Conservation (phyloP, 2,888 invertebrate species). For the Mesorhabditis belari region DNA sequence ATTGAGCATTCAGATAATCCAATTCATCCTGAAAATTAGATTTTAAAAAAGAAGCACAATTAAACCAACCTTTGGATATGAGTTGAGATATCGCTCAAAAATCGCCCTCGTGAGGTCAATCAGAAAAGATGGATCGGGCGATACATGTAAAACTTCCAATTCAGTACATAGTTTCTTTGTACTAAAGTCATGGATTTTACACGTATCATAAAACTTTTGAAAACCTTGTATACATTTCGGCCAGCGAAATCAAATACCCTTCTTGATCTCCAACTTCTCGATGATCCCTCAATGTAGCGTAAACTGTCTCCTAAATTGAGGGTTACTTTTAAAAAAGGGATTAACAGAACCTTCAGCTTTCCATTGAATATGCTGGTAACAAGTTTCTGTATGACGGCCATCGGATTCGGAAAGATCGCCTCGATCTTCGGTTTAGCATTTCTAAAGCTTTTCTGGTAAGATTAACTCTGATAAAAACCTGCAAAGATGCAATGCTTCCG, state of each 20-base stretch:
- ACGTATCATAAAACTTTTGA: not conserved
- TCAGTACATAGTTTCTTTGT: slow-evolving; percentile 71
- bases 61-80: not conserved
- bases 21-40: slow-evolving; percentile 61
- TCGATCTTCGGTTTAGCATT: slow-evolving; percentile 68
- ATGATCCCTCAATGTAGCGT: slow-evolving; percentile 64
- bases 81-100: slow-evolving; percentile 65
- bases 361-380: slow-evolving; percentile 60
- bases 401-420: slow-evolving; percentile 86
- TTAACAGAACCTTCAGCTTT: not conserved
- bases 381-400: slow-evolving; percentile 95
- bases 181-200: slow-evolving; percentile 55
- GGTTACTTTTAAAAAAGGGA: no score
- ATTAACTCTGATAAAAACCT: slow-evolving; percentile 53
- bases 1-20: slow-evolving; percentile 72
- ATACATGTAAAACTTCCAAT: slow-evolving; percentile 70
- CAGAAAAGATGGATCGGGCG: slow-evolving; percentile 72
- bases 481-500: slow-evolving; percentile 80
- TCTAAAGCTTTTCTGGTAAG: slow-evolving; percentile 4
- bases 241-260: slow-evolving; percentile 78
- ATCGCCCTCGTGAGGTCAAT: slow-evolving; percentile 73
- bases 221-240: slow-evolving; percentile 82
- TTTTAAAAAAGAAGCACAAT: slow-evolving; percentile 5
- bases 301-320: slow-evolving; percentile 70
- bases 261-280: slow-evolving; percentile 72